A percentile compares a stretch with the other conserved stretches of the same genome.
These are phyloP conservation scores for Cyanoramphus novaezelandiae DNA, from an alignment of 2,113 vertebrate genomes.

Conservation along the genomic window DNA sequence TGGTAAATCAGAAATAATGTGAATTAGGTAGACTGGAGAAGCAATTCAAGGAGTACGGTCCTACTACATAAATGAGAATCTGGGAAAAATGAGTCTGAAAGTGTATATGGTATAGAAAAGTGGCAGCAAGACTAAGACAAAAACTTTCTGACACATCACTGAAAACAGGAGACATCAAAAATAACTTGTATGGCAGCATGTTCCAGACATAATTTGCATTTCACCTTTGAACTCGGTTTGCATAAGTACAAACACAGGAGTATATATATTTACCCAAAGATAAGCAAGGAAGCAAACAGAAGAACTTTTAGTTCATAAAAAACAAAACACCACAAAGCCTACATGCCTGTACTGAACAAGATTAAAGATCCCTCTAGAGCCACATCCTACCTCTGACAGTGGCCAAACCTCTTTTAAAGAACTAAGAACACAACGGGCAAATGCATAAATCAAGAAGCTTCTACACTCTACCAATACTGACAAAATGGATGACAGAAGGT, in stretches of 20 bases:
- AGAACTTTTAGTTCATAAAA: not conserved
- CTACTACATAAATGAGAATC: not conserved
- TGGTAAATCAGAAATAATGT: not conserved
- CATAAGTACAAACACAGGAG: not conserved
- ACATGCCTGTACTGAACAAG: not conserved
- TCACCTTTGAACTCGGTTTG: not conserved
- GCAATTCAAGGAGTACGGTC: not conserved
- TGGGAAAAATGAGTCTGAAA: not conserved
- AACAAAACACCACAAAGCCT: not conserved
- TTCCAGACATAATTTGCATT: not conserved
- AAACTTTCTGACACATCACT: not conserved
- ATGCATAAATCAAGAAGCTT: slow-evolving; percentile 6
- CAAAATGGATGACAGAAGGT: slow-evolving; percentile 34
- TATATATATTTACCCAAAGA: not conserved
- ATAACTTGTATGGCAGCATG: not conserved
- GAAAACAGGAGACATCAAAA: not conserved
- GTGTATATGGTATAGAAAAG: not conserved
- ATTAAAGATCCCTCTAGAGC: not conserved
- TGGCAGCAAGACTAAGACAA: not conserved
- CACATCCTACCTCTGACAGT: not conserved
- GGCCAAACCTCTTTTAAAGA: not conserved
- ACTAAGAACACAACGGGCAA: not conserved
- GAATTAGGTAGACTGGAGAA: not conserved
- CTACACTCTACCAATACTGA: not conserved
- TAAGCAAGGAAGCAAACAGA: not conserved